Percentiles rank a stretch among this genome's conserved stretches.
Evolutionary conservation across 2,888 invertebrate species (phyloP).

Genomic region (Agrotis exclamationis): DNA sequence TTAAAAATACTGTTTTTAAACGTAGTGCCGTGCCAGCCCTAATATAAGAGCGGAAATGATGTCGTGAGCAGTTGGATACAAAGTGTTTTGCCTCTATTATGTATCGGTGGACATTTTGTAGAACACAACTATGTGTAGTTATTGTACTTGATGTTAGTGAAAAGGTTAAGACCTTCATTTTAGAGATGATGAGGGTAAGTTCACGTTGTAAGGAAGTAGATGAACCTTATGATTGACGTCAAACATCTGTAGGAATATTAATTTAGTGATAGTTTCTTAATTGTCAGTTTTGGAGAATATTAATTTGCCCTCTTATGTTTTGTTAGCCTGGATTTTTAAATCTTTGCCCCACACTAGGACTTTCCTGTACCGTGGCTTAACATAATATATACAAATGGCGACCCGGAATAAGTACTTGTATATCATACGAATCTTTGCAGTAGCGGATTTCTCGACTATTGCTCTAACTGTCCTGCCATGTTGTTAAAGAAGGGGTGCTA

Average conservation of each 20-base stretch:
- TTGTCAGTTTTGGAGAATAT: neutral
- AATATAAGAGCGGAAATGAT: constrained; percentile 36
- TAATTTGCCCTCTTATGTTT: neutral
- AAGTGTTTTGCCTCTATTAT: constrained; percentile 54
- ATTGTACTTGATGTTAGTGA: neutral
- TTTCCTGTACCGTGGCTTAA: no score
- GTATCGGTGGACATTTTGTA: constrained; percentile 46
- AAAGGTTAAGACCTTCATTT: neutral
- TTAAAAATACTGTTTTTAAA: neutral
- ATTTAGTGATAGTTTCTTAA: neutral
- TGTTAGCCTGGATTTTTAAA: neutral
- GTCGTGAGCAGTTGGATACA: constrained; percentile 38
- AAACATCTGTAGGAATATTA: neutral
- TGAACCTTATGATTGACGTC: neutral
- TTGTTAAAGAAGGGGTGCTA: no score
- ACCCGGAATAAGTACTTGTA: no score
- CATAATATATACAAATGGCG: no score
- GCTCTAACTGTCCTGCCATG: no score
- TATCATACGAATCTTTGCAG: no score
- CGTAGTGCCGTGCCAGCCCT: constrained; percentile 44
- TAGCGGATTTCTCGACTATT: no score
- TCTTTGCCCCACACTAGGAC: no score
- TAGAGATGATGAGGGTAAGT: neutral
- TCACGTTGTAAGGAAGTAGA: neutral
- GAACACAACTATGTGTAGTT: constrained; percentile 6